These are phyloP conservation scores for Archips xylosteana DNA, from an alignment of 2,888 invertebrate species.

Conservation along the genomic window DNA sequence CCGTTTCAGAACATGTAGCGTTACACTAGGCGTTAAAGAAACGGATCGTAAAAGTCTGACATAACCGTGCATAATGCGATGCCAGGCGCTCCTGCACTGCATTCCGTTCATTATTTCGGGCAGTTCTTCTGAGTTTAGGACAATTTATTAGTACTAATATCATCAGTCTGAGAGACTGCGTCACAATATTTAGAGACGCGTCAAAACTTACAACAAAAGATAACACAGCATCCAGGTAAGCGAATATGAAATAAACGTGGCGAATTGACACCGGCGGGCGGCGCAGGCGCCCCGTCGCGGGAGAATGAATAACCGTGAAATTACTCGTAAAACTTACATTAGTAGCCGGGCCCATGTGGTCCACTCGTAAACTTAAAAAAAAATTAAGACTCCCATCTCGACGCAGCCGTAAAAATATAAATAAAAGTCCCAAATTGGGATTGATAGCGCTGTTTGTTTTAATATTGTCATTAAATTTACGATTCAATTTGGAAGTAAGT, in stretches of 20 bases:
- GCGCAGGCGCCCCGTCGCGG: slow-evolving; percentile 35
- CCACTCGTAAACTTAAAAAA: slow-evolving; percentile 38
- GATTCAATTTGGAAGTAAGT: slow-evolving; percentile 27
- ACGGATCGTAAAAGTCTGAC: no score
- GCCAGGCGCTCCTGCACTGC: background rate
- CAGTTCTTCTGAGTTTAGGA: background rate
- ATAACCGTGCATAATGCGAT: background rate
- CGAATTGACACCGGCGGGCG: slow-evolving; percentile 33
- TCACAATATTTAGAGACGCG: slow-evolving; percentile 11
- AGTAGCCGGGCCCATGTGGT: slow-evolving; percentile 37
- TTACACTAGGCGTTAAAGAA: no score
- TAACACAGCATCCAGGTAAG: slow-evolving; percentile 33
- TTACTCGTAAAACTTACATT: slow-evolving; percentile 42
- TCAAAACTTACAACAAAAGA: slow-evolving; percentile 15
- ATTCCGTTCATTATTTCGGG: no score
- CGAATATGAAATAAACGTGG: slow-evolving; percentile 36
- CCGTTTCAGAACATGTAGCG: no score
- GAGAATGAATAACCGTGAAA: slow-evolving; percentile 43
- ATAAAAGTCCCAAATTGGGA: slow-evolving; percentile 39
- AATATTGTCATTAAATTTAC: slow-evolving; percentile 39
- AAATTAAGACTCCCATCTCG: slow-evolving; percentile 39
- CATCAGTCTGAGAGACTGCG: background rate
- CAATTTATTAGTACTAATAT: background rate
- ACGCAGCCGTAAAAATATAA: slow-evolving; percentile 33
- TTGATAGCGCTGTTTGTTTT: slow-evolving; percentile 40